Evolutionary conservation across 2,888 invertebrate genomes (phyloP).

Genomic region (Drosophila peninsularis): DNA sequence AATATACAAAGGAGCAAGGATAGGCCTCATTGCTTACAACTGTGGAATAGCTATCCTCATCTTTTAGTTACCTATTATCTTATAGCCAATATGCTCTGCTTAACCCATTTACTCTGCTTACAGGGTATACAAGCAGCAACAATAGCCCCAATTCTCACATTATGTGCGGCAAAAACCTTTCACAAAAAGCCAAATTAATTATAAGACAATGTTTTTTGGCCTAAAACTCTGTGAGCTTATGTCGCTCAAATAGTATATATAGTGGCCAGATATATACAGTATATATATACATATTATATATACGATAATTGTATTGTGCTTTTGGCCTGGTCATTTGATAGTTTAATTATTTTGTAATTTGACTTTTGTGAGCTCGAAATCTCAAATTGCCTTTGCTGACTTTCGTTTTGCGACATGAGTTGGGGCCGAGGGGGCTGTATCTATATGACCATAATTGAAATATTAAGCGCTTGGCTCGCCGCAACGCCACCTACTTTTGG

Average conservation of each 20-base stretch:
- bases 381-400: conserved; percentile 72
- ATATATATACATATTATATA: not conserved
- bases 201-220: conserved; percentile 22
- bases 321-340: conserved; percentile 48
- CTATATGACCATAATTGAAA: conserved; percentile 36
- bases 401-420: conserved; percentile 53
- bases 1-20: not conserved
- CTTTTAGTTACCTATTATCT: not conserved
- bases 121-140: conserved; percentile 29
- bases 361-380: conserved; percentile 36
- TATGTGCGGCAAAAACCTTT: conserved; percentile 59
- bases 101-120: not conserved
- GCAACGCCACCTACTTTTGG: conserved; percentile 69
- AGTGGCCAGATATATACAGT: not conserved
- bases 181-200: conserved; percentile 46
- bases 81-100: not conserved
- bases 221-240: conserved; percentile 15
- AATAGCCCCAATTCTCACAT: conserved; percentile 68
- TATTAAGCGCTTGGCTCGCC: conserved; percentile 44
- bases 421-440: not conserved
- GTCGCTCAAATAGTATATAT: conserved; percentile 13
- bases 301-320: conserved; percentile 9
- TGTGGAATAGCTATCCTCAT: too few relatives aligned
- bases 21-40: too few relatives aligned
- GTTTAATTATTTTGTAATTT: conserved; percentile 71